These are phyloP conservation scores for Eulemur macaco DNA, from an alignment of 2,113 vertebrate species.

Conservation along the genomic window DNA sequence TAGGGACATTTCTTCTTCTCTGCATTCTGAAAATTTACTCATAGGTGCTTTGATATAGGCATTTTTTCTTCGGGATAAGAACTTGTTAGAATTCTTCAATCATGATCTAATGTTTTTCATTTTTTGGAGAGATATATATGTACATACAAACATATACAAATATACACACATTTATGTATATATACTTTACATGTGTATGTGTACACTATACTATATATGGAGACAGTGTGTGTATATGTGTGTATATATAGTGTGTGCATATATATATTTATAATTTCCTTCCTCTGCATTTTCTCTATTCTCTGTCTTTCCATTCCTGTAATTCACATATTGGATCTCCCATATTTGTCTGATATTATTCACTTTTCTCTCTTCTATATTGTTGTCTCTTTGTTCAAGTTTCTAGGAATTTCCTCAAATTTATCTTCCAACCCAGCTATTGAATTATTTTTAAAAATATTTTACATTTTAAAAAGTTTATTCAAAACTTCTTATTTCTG, in stretches of 20 bases:
- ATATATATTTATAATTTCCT: not conserved
- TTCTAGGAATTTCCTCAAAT: not conserved
- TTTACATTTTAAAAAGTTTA: not conserved
- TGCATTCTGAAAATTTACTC: not conserved
- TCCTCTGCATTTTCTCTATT: not conserved
- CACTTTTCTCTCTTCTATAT: not conserved
- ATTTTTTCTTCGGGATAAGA: not conserved
- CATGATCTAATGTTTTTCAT: not conserved
- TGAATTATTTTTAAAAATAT: not conserved
- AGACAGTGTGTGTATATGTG: not conserved
- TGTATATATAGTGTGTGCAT: not conserved
- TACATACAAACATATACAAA: not conserved
- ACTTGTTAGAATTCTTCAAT: not conserved
- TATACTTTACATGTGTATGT: not conserved
- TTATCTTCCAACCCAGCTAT: not conserved
- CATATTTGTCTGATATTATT: not conserved
- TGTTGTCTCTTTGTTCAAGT: not conserved
- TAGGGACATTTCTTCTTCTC: not conserved
- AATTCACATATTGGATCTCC: not conserved
- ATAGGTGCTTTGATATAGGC: fast-evolving
- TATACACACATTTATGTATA: not conserved
- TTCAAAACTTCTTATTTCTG: not conserved
- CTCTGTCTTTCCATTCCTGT: not conserved
- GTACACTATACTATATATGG: not conserved
- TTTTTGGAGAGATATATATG: not conserved